Evolutionary conservation across 1,140 invertebrate species (phyloP).

Genomic region (Drusus annulatus): DNA sequence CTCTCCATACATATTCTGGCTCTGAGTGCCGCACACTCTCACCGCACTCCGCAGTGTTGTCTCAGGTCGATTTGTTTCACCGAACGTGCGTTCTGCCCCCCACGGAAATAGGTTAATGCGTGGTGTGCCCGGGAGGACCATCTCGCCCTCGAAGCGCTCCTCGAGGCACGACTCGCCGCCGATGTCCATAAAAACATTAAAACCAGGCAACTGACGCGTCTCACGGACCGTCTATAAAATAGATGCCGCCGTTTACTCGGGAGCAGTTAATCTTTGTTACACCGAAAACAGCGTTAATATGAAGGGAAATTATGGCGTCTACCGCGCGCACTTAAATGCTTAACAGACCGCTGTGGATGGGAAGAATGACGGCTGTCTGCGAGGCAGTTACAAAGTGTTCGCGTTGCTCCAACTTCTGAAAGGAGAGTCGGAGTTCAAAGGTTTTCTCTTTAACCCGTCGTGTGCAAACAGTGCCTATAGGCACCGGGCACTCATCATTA

Average conservation of each 20-base stretch:
- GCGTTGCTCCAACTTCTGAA: too few species aligned
- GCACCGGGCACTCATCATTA: too few species aligned
- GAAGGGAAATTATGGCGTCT: slow-evolving; percentile 29
- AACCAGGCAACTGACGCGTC: slow-evolving; percentile 16
- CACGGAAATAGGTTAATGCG: slow-evolving; percentile 33
- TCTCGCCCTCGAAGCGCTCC: background rate
- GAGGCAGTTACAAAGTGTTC: too few species aligned
- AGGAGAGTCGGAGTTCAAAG: too few species aligned
- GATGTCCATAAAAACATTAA: slow-evolving; percentile 39
- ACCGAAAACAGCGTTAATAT: slow-evolving; percentile 25
- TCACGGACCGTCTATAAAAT: slow-evolving; percentile 33
- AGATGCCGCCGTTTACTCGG: slow-evolving; percentile 15
- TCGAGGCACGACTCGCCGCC: slow-evolving; percentile 12
- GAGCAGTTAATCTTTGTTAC: slow-evolving; percentile 37
- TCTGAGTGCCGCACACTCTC: too few species aligned
- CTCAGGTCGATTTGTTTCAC: slow-evolving; percentile 11
- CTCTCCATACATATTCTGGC: too few species aligned
- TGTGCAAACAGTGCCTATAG: too few species aligned
- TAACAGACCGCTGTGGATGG: background rate
- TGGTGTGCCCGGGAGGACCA: background rate
- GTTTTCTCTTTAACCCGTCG: too few species aligned
- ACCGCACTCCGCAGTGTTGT: background rate
- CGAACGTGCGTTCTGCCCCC: slow-evolving; percentile 9
- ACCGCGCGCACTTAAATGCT: background rate
- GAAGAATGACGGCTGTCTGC: background rate